A percentile compares a stretch with the other conserved stretches of the same genome.
phyloP scores from a whole-genome alignment of 2,113 vertebrate species.

The Xiphias gladius region DNA sequence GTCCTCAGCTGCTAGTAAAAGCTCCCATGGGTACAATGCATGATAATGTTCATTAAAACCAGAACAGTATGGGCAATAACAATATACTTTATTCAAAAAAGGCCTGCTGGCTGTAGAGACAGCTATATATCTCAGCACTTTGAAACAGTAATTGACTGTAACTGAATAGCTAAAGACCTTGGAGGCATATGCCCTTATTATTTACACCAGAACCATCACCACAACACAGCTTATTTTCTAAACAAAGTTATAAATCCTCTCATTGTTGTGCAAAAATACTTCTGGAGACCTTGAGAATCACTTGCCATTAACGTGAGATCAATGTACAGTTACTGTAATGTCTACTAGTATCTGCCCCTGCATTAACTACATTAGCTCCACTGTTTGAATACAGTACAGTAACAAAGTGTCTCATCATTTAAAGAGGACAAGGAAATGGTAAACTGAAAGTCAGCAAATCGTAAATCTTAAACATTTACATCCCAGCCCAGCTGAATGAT shows the following conservation, averaged over 20 bases:
- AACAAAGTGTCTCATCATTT: constrained; percentile 6
- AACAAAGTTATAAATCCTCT: constrained; percentile 47
- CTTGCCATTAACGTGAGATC: constrained; percentile 27
- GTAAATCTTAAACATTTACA: constrained; percentile 55
- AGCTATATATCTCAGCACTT: constrained; percentile 24
- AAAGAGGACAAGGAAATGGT: constrained; percentile 9
- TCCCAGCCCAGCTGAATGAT: constrained; percentile 20
- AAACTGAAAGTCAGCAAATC: constrained; percentile 1
- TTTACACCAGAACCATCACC: constrained; percentile 44
- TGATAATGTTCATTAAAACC: constrained; percentile 41
- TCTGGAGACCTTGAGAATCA: constrained; percentile 50
- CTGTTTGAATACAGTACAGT: constrained; percentile 20
- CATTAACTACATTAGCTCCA: constrained; percentile 26
- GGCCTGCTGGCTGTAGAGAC: constrained; percentile 9
- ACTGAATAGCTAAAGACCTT: constrained; percentile 13
- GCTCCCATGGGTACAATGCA: constrained; percentile 7
- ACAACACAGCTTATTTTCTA: constrained; percentile 44
- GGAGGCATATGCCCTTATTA: constrained; percentile 5
- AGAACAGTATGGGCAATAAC: constrained; percentile 47
- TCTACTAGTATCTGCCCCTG: constrained; percentile 9
- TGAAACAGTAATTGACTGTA: constrained; percentile 36
- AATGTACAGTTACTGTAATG: constrained; percentile 5
- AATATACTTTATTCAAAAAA: constrained; percentile 37
- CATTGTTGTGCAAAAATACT: constrained; percentile 15
- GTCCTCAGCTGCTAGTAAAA: constrained; percentile 12